These are phyloP conservation scores for Heterodera carotae DNA, from an alignment of 1,140 invertebrate species.

Conservation along the genomic window DNA sequence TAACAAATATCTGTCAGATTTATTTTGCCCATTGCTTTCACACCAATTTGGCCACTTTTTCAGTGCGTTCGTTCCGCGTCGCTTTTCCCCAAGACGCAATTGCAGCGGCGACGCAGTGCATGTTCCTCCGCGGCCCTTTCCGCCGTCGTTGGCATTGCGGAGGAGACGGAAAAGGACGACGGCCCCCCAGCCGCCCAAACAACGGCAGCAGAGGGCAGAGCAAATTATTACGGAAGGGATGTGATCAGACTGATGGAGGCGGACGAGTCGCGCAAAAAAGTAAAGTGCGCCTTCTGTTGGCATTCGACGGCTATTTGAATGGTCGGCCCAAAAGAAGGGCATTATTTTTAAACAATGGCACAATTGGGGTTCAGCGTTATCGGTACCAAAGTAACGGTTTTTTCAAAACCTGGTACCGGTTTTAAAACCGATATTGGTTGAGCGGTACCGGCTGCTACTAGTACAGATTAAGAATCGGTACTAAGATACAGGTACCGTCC, in stretches of 20 bases:
- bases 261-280: not conserved
- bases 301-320: too few species aligned
- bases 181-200: too few species aligned
- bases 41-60: not conserved
- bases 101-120: conserved; percentile 2
- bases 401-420: too few species aligned
- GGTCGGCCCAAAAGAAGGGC: too few species aligned
- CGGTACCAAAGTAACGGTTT: too few species aligned
- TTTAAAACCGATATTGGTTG: too few species aligned
- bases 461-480: too few species aligned
- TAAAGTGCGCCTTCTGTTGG: not conserved
- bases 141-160: not conserved
- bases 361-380: too few species aligned
- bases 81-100: conserved; percentile 20
- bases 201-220: not conserved
- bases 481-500: too few species aligned
- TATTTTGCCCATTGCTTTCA: not conserved
- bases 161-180: conserved; percentile 15
- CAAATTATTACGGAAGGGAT: conserved; percentile 20
- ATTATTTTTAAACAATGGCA: not conserved
- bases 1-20: not conserved
- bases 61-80: not conserved
- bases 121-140: conserved; percentile 14
- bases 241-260: conserved; percentile 24
- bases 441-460: too few species aligned